Evolutionary conservation across 2,113 vertebrate genomes (phyloP), one percentile per base, ranked within the genome.

Genomic region (Bubo scandiacus): DNA sequence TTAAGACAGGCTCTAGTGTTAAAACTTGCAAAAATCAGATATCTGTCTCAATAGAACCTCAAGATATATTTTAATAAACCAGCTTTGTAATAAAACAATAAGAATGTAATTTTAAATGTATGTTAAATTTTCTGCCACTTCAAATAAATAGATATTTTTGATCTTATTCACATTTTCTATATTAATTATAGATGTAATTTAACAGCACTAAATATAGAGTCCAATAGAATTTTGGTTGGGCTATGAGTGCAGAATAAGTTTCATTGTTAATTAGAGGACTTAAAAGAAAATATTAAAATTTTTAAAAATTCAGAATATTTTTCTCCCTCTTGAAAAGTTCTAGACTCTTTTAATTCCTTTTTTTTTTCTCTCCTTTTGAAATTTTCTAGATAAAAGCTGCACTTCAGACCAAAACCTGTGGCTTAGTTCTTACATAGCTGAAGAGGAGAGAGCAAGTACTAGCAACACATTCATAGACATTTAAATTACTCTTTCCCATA

Each of bases 181-280:
- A 71, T 92, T 94, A 80, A 83, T 93, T 88, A 90, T 26, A 83
- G 59, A 74, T 74, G 38, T 74, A 90, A 94, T 92, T 90, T 93
- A 90, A 38, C 25, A 81, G 9, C 4, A 47, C 55, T 90, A 90
- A 91, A n/a, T 68, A 72, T 65, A 86, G 42, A 83, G 5, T 38
- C 32, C n/a, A 86, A 63, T 40, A 82, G 18, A 61, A 81, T 74
- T 86, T 77, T 67, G 8, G 11, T 65, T 88, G 45, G n/a, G 11
- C 38, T 74, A 10, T 47, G 45, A 51, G 8, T 59, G 29, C 9
- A 82, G 38, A 93, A 73, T 38, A 73, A 8, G 18, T 42, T 65
- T 85, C 26, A 73, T 17, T 78, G 55, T 70, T 61, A 90, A 86
- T 84, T 72, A 88, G 54, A 88, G 9, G 21, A 63, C 32, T 77